These are phyloP conservation scores for Circaetus gallicus DNA, from an alignment of 2,113 vertebrate genomes.

Conservation along the genomic window DNA sequence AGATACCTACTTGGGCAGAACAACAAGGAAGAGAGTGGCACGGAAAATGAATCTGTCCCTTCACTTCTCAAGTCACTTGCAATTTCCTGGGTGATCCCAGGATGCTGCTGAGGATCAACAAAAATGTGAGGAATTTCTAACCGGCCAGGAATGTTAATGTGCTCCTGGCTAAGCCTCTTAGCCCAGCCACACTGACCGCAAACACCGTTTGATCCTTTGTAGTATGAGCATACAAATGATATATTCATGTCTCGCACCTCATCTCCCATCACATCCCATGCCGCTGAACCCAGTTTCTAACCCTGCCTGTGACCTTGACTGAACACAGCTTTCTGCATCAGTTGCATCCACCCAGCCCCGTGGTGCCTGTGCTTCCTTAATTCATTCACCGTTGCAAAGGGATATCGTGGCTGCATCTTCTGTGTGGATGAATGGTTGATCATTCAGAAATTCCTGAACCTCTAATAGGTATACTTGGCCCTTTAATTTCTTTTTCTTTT, in stretches of 20 bases:
- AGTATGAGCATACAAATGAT: background rate
- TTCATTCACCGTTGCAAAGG: background rate
- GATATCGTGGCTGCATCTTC: background rate
- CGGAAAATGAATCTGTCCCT: background rate
- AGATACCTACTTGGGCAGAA: background rate
- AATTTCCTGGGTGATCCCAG: constrained; percentile 26
- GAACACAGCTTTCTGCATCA: background rate
- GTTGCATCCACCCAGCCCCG: accelerated
- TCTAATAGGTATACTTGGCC: background rate
- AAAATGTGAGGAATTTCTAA: constrained; percentile 46
- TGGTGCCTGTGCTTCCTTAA: background rate
- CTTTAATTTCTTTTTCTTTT: background rate
- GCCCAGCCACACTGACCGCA: background rate
- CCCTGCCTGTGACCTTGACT: background rate
- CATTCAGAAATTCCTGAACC: background rate
- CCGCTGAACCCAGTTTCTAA: background rate
- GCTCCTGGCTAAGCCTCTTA: constrained; percentile 56
- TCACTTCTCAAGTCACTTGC: background rate
- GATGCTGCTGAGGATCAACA: constrained; percentile 14
- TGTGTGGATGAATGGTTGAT: background rate
- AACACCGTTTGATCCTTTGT: background rate
- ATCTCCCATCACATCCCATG: background rate
- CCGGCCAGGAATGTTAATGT: constrained; percentile 48
- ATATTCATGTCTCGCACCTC: background rate
- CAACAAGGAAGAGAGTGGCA: background rate